Evolutionary conservation across 53 echinoderm and acorn worm genomes (phyloP).

Genomic region (Paelopatides confundens): DNA sequence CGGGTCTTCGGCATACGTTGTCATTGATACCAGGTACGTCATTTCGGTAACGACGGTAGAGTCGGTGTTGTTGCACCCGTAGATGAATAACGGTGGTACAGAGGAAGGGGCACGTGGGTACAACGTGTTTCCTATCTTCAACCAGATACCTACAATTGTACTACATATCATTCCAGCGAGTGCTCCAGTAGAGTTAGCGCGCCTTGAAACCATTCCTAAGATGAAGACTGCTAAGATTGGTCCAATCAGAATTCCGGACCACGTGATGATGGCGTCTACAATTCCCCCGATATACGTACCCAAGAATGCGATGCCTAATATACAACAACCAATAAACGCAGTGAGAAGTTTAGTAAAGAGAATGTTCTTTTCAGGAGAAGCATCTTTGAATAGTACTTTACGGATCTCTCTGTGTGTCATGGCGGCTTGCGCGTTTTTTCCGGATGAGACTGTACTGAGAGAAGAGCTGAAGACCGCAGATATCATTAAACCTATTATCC

Average conservation of each 20-base stretch:
- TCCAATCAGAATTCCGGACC: neutral
- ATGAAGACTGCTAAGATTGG: neutral
- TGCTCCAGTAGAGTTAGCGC: neutral
- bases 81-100: neutral
- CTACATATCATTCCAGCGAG: neutral
- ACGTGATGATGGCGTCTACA: neutral
- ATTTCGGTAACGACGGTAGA: neutral
- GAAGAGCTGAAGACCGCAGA: constrained; percentile 1
- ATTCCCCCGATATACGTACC: constrained; percentile 4
- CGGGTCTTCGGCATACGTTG: neutral
- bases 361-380: neutral
- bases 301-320: neutral
- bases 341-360: neutral
- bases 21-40: neutral
- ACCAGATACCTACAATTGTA: neutral
- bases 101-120: neutral
- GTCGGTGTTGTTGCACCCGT: neutral
- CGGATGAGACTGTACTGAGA: constrained; percentile 24
- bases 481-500: neutral
- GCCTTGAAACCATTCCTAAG: neutral
- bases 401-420: constrained; percentile 7
- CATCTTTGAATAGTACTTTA: constrained; percentile 10
- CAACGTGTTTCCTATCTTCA: neutral
- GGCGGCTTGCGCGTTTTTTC: neutral
- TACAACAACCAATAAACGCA: neutral